These are phyloP conservation scores for Desmophyllum pertusum DNA, from an alignment of 92 coral and sea anemone species.

Conservation along the genomic window DNA sequence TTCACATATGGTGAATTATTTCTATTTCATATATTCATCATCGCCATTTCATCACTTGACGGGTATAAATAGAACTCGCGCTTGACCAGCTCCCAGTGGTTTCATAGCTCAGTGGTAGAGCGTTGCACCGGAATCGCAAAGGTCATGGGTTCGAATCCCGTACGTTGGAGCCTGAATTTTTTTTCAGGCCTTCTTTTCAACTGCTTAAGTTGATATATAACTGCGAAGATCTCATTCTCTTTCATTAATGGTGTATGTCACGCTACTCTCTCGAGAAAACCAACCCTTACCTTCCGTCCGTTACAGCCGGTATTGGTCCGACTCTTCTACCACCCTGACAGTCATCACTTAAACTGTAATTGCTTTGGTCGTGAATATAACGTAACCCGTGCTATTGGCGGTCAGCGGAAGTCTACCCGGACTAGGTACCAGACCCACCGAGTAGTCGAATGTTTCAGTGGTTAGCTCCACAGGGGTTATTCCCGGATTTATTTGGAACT, in stretches of 20 bases:
- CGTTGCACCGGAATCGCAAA: too few species aligned
- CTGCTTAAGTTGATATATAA: too few species aligned
- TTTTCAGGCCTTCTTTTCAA: too few species aligned
- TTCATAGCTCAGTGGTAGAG: too few species aligned
- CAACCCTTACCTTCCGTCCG: slow-evolving; percentile 55
- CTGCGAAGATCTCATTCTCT: too few species aligned
- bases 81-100: too few species aligned
- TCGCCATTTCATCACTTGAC: too few species aligned
- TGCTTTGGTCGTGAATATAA: slow-evolving; percentile 26
- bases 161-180: too few species aligned
- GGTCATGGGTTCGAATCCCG: too few species aligned
- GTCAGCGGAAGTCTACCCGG: slow-evolving; percentile 42
- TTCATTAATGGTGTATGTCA: too few species aligned
- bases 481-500: slow-evolving; percentile 54
- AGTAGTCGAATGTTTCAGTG: slow-evolving; percentile 64
- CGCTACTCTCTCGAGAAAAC: background rate
- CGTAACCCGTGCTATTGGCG: slow-evolving; percentile 43
- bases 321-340: slow-evolving; percentile 58
- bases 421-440: slow-evolving; percentile 52
- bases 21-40: too few species aligned
- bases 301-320: slow-evolving; percentile 46
- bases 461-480: slow-evolving; percentile 41
- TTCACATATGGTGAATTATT: too few species aligned
- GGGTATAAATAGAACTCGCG: background rate
- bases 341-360: slow-evolving; percentile 26